A percentile compares a stretch with the other conserved stretches of the same genome.
Evolutionary conservation across 2,888 invertebrate species (phyloP).

Genomic region (Hymenopus coronatus): DNA sequence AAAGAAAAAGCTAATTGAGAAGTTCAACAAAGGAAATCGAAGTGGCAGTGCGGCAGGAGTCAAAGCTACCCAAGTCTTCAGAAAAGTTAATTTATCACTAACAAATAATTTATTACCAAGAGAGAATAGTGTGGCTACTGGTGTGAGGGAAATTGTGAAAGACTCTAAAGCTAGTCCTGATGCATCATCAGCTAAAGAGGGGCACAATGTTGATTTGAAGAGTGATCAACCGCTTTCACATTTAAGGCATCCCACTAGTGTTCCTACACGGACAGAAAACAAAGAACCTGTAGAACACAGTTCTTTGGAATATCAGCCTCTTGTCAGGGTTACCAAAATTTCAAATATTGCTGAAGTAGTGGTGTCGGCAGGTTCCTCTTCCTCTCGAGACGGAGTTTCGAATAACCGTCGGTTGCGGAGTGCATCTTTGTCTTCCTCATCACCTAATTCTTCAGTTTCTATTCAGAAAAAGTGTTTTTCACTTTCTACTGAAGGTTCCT

Average conservation of each 20-base stretch:
- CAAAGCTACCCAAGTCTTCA: neutral
- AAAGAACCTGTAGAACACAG: slow-evolving; percentile 10
- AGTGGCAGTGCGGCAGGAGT: neutral
- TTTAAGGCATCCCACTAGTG: neutral
- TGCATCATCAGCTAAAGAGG: neutral
- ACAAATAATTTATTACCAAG: neutral
- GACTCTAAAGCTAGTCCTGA: neutral
- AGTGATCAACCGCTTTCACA: neutral
- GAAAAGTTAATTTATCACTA: neutral
- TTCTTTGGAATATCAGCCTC: slow-evolving; percentile 23
- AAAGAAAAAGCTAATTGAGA: slow-evolving; percentile 36
- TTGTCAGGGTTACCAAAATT: slow-evolving; percentile 27
- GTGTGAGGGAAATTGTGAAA: neutral
- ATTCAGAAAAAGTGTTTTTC: neutral
- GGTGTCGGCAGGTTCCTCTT: neutral
- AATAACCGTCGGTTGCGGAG: slow-evolving; percentile 29
- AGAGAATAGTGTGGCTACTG: neutral
- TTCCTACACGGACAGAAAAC: slow-evolving; percentile 17
- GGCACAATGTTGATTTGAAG: neutral
- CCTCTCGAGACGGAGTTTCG: neutral
- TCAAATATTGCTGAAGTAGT: slow-evolving; percentile 12
- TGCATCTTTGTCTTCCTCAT: slow-evolving; percentile 25
- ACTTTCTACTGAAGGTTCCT: neutral
- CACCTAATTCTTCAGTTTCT: slow-evolving; percentile 1
- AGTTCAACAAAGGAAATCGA: neutral